A percentile compares a stretch with the other conserved stretches of the same genome.
Conservation (phyloP, 1,140 invertebrate species). For the Bombyx mandarina region DNA sequence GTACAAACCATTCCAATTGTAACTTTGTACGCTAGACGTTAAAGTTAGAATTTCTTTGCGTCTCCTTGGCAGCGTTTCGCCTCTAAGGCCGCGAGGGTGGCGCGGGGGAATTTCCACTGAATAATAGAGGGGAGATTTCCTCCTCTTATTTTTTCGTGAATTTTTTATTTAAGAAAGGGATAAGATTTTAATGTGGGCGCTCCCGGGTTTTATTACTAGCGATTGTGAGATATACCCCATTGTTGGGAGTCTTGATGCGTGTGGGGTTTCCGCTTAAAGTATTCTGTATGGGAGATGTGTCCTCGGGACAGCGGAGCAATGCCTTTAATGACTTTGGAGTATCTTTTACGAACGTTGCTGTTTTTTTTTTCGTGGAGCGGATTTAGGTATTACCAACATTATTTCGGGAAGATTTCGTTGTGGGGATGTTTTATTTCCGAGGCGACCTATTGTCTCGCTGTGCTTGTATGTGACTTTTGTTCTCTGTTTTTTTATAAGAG, state of each 20-base stretch:
- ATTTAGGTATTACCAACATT: conserved; percentile 2
- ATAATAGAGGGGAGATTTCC: conserved; percentile 66
- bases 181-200: conserved; percentile 70
- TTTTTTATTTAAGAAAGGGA: conserved; percentile 72
- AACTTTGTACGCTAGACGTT: conserved; percentile 41
- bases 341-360: conserved; percentile 35
- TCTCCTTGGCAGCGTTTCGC: conserved; percentile 29
- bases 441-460: too few relatives aligned
- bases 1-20: conserved; percentile 36
- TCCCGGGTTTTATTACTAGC: conserved; percentile 59
- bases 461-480: too few relatives aligned
- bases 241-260: conserved; percentile 63
- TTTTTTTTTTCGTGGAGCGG: conserved; percentile 20
- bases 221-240: conserved; percentile 60
- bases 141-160: conserved; percentile 69
- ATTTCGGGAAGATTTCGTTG: not conserved
- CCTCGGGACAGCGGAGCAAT: conserved; percentile 33
- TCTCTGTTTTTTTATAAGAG: too few relatives aligned
- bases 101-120: conserved; percentile 38
- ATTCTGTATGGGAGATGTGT: conserved; percentile 53
- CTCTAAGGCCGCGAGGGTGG: conserved; percentile 22
- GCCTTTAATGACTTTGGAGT: conserved; percentile 50
- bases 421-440: conserved; percentile 1
- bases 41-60: conserved; percentile 60
- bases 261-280: conserved; percentile 65